A percentile compares a stretch with the other conserved stretches of the same genome.
These are phyloP conservation scores for Maniola hyperantus DNA, from an alignment of 2,888 invertebrate species.

Conservation along the genomic window DNA sequence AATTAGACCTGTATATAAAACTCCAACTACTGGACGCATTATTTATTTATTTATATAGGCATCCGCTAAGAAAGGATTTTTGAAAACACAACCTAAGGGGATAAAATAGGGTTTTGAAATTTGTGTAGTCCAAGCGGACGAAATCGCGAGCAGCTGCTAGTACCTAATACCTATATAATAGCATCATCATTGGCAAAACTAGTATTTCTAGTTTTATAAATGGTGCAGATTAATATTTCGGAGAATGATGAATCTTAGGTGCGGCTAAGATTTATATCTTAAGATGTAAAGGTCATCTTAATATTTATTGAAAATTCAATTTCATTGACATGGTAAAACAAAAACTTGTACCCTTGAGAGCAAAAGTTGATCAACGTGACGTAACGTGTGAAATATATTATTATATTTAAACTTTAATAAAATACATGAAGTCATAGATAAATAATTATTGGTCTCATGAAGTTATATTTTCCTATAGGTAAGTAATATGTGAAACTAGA, in stretches of 20 bases:
- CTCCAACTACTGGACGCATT: too few species aligned
- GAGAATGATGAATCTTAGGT: constrained; percentile 18
- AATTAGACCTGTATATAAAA: too few species aligned
- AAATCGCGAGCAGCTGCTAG: too few species aligned
- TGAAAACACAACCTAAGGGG: too few species aligned
- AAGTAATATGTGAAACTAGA: background rate
- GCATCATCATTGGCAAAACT: background rate
- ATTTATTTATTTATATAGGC: too few species aligned
- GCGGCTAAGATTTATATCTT: constrained; percentile 18
- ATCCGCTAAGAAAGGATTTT: too few species aligned
- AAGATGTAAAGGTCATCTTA: constrained; percentile 13
- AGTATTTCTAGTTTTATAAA: constrained; percentile 6
- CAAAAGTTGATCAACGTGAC: background rate
- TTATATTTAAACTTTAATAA: background rate
- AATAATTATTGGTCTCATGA: too few species aligned
- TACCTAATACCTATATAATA: too few species aligned
- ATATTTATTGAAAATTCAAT: constrained; percentile 15
- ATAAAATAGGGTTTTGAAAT: too few species aligned
- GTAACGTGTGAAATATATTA: background rate
- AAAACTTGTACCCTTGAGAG: background rate
- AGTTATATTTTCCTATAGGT: background rate
- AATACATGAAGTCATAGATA: too few species aligned
- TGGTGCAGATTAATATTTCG: constrained; percentile 1
- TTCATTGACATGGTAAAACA: constrained; percentile 13
- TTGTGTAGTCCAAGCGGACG: too few species aligned